Conservation (phyloP, 1,140 invertebrate genomes). For the Euura saliciscinereae region DNA sequence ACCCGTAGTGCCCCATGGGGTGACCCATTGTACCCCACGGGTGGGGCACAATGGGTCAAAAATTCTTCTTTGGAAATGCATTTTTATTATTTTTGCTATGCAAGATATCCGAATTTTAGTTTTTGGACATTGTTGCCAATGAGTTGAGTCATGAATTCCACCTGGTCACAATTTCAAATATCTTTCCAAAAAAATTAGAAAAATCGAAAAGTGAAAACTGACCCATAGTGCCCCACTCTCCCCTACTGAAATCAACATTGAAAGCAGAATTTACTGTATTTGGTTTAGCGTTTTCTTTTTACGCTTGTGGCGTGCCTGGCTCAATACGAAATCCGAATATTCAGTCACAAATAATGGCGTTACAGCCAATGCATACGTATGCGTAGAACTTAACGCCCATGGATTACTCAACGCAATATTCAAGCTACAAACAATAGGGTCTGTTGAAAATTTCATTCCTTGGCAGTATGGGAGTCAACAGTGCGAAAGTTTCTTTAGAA, state of each 20-base stretch:
- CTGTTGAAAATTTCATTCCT: conserved; percentile 8
- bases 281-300: background rate
- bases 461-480: background rate
- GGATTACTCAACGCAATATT: conserved; percentile 7
- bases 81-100: no score
- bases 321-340: conserved; percentile 6
- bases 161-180: no score
- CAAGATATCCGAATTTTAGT: no score
- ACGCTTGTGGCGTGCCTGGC: conserved; percentile 9
- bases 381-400: conserved; percentile 11
- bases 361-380: conserved; percentile 9
- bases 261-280: background rate
- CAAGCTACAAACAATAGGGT: background rate
- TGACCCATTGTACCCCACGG: no score
- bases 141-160: no score
- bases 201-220: no score
- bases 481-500: background rate
- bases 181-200: no score
- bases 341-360: conserved; percentile 8
- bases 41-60: no score
- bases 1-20: no score
- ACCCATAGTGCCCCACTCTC: no score
- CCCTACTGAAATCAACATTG: background rate
- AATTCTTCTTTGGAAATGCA: no score
- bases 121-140: no score